Percentiles rank a stretch among this genome's conserved stretches.
These are phyloP conservation scores for Greenwoodochromis staneri DNA, from an alignment of 2,113 vertebrate genomes.

Conservation along the genomic window DNA sequence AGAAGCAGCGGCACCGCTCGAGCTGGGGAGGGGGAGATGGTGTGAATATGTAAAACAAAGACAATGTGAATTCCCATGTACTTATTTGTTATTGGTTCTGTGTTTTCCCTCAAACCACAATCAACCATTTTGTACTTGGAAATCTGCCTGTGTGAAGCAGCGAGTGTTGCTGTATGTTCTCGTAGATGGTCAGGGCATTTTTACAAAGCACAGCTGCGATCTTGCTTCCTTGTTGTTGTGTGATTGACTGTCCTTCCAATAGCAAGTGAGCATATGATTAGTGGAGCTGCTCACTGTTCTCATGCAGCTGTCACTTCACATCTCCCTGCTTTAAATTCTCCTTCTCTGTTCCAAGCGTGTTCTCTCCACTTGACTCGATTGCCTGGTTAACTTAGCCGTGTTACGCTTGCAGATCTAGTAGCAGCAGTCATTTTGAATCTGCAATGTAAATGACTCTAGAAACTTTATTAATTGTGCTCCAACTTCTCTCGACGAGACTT, in stretches of 20 bases:
- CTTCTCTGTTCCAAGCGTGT: not conserved
- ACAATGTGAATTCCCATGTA: conserved; percentile 69
- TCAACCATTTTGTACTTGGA: conserved; percentile 67
- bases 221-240: conserved; percentile 37
- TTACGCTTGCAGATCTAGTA: not conserved
- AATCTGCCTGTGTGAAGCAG: conserved; percentile 51
- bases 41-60: conserved; percentile 72
- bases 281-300: conserved; percentile 40
- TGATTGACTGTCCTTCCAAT: conserved; percentile 64
- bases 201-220: conserved; percentile 52
- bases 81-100: conserved; percentile 67
- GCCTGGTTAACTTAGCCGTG: conserved; percentile 7
- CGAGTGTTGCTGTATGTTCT: conserved; percentile 49
- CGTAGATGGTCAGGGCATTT: conserved; percentile 54
- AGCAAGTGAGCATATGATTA: conserved; percentile 64
- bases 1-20: conserved; percentile 53
- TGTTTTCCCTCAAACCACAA: conserved; percentile 68
- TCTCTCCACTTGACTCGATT: conserved; percentile 6
- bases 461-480: conserved; percentile 66
- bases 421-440: conserved; percentile 49
- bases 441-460: conserved; percentile 59
- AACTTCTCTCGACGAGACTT: conserved; percentile 59
- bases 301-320: conserved; percentile 48
- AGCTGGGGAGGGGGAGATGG: conserved; percentile 22
- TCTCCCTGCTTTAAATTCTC: conserved; percentile 5